Percentiles rank a stretch among this genome's conserved stretches.
These are phyloP conservation scores for Tipula helvola DNA, from an alignment of 2,888 invertebrate species.

Conservation along the genomic window DNA sequence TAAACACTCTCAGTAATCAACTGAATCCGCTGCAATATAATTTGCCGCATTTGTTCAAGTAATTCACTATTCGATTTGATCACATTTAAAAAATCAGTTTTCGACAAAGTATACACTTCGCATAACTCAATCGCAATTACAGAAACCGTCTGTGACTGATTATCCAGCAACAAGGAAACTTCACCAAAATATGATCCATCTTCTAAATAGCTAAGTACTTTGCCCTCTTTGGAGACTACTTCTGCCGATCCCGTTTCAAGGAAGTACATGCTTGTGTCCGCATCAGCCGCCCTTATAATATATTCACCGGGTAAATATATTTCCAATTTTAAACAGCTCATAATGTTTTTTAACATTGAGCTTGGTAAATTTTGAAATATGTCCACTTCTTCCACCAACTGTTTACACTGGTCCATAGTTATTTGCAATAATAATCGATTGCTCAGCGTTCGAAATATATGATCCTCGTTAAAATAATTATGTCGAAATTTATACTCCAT, in stretches of 20 bases:
- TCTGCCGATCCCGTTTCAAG: conserved; percentile 43
- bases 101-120: conserved; percentile 32
- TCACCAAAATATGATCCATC: conserved; percentile 41
- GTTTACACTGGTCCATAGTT: conserved; percentile 40
- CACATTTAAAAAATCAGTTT: conserved; percentile 12
- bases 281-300: conserved; percentile 38
- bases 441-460: conserved; percentile 37
- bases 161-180: conserved; percentile 32
- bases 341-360: conserved; percentile 38
- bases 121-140: conserved; percentile 35
- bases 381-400: conserved; percentile 41
- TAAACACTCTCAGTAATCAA: too few relatives aligned
- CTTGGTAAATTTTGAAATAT: conserved; percentile 41
- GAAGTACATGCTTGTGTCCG: conserved; percentile 44
- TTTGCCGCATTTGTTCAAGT: conserved; percentile 4
- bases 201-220: conserved; percentile 22
- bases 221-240: conserved; percentile 19
- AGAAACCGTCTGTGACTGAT: conserved; percentile 28
- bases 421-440: conserved; percentile 34
- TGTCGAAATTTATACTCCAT: conserved; percentile 39
- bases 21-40: not conserved
- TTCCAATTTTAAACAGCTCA: conserved; percentile 37
- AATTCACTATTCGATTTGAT: conserved; percentile 10
- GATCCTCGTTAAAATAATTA: conserved; percentile 38
- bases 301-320: conserved; percentile 42